Evolutionary conservation across 92 coral and sea anemone species (phyloP), one percentile per base, ranked within the genome.

Genomic region (Zoanthus sansibaricus): DNA sequence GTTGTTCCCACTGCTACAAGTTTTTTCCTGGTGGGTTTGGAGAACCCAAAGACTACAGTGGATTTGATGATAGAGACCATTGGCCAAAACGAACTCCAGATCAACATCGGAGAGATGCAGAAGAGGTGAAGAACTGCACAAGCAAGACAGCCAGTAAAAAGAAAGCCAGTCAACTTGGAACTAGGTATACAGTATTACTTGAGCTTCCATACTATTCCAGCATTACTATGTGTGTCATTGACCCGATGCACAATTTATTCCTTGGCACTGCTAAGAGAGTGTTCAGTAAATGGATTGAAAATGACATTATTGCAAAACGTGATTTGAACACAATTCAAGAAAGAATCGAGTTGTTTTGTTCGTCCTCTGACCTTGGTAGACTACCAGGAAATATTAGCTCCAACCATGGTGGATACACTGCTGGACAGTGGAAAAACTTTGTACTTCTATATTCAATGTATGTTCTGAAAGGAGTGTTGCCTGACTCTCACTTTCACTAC

Each of bases 161-260:
- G 56, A 55, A 69, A 56, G 88, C 92, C 30, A 85, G 92, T 67
- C 55, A 86, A 64, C 88, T 77, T n/a, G 90, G 89, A 8, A 83
- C 74, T 42, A 71, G 92, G 48, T 85, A 82, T 51, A 89, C 91
- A 15, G 42, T 15, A 15, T 66, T 89, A 5, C 77, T 83, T 14
- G 87, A 82, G 30, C 91, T 89, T 9, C 91, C 88, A 14, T 89
- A 89, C 58, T 83, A 82, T 76, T 48, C 82, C n/a, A 66, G 92
- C 47, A 20, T 89, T 32, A 83, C 87, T 12, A 88, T 91, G 79
- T 91, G 94, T 79, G 59, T 89, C 4, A 61, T 91, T 33, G 93
- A 93, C 37, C 94, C 93, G 0, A 89, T 89, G 96, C 94, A 93
- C 76, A 91, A 93, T 61, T 51, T 93, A 7, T 90, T 93, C 9